These are phyloP conservation scores for Thunnus thynnus DNA, from an alignment of 2,113 vertebrate genomes.

Conservation along the genomic window DNA sequence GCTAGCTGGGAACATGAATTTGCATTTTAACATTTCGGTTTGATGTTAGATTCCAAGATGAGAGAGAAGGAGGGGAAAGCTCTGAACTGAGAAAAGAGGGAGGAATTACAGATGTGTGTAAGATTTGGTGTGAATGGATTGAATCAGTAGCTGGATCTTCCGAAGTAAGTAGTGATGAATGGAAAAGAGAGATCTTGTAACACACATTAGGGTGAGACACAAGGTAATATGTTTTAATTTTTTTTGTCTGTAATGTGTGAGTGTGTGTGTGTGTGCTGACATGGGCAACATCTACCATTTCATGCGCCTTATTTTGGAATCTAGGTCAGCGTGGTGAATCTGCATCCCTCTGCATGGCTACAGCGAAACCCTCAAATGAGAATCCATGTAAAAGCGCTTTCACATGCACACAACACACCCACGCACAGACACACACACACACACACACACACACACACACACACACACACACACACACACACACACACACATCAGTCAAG, in stretches of 20 bases:
- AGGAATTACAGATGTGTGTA: slow-evolving; percentile 44
- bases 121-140: slow-evolving; percentile 56
- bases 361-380: slow-evolving; percentile 59
- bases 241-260: slow-evolving; percentile 23
- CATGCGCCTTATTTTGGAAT: slow-evolving; percentile 64
- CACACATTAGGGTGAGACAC: slow-evolving; percentile 27
- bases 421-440: slow-evolving; percentile 23
- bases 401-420: slow-evolving; percentile 31
- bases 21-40: slow-evolving; percentile 81
- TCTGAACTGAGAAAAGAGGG: slow-evolving; percentile 45
- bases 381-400: slow-evolving; percentile 29
- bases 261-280: slow-evolving; percentile 35
- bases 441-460: slow-evolving; percentile 19
- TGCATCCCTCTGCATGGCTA: slow-evolving; percentile 73
- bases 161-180: slow-evolving; percentile 31
- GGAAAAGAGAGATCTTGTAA: slow-evolving; percentile 27
- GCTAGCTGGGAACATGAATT: slow-evolving; percentile 69
- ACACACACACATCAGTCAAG: slow-evolving; percentile 33
- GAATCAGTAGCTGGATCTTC: slow-evolving; percentile 49
- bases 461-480: slow-evolving; percentile 15
- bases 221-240: not conserved
- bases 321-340: slow-evolving; percentile 79
- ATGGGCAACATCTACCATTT: slow-evolving; percentile 34
- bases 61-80: slow-evolving; percentile 52
- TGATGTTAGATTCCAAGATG: slow-evolving; percentile 78